A percentile compares a stretch with the other conserved stretches of the same genome.
Evolutionary conservation across 2,113 vertebrate genomes (phyloP).

Genomic region (Corvus moneduloides): DNA sequence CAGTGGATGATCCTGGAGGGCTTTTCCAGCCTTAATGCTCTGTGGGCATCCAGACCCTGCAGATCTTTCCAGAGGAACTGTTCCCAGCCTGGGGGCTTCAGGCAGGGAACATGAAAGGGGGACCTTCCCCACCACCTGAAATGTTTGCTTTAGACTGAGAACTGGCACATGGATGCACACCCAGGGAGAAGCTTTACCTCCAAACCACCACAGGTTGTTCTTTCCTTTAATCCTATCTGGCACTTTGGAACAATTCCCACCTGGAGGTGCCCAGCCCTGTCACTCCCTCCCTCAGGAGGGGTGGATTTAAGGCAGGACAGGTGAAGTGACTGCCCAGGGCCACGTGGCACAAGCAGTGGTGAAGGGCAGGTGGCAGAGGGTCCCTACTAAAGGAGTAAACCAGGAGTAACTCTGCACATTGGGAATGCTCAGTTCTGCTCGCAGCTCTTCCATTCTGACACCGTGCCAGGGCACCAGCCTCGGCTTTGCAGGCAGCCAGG

Average conservation of each 20-base stretch:
- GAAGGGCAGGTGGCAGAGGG: background rate
- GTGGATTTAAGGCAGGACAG: background rate
- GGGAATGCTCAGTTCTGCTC: background rate
- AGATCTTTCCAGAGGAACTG: background rate
- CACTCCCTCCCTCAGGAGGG: background rate
- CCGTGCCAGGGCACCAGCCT: background rate
- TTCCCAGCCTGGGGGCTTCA: background rate
- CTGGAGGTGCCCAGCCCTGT: background rate
- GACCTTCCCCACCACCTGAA: background rate
- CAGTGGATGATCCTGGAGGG: background rate
- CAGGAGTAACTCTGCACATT: background rate
- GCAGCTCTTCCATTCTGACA: background rate
- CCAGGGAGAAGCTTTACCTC: background rate
- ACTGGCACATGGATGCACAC: accelerated
- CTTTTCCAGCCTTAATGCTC: background rate
- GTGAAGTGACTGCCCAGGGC: background rate
- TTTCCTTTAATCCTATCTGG: background rate
- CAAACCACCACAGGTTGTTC: background rate
- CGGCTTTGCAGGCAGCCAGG: background rate
- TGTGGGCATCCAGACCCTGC: background rate
- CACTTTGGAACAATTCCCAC: background rate
- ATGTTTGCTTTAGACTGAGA: background rate
- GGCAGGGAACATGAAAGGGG: background rate
- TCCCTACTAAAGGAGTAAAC: background rate
- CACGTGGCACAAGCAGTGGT: background rate